These are phyloP conservation scores for Epinephelus lanceolatus DNA, from an alignment of 2,113 vertebrate species.

Conservation along the genomic window DNA sequence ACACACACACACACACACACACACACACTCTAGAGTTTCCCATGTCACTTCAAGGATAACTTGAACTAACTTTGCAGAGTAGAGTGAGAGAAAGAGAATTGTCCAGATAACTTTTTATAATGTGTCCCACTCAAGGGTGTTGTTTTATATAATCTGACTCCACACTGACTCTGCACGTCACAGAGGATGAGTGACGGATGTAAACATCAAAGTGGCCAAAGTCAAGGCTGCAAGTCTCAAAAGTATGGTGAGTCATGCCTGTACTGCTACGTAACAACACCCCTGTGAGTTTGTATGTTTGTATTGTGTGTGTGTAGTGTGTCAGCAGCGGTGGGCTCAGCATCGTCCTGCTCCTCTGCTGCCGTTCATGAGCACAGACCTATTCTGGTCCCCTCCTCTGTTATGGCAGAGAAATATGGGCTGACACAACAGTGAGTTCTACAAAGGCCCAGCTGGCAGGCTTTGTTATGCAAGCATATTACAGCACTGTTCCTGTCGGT, in stretches of 20 bases:
- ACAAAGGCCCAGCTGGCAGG: slow-evolving; percentile 49
- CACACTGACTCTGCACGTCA: slow-evolving; percentile 2
- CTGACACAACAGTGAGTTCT: slow-evolving; percentile 41
- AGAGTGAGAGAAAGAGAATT: neutral
- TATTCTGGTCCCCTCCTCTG: slow-evolving; percentile 29
- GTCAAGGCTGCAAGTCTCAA: slow-evolving; percentile 39
- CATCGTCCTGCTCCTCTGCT: slow-evolving; percentile 15
- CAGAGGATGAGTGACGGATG: slow-evolving; percentile 26
- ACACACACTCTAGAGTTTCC: slow-evolving; percentile 17
- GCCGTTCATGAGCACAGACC: slow-evolving; percentile 19
- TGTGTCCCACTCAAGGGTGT: slow-evolving; percentile 5
- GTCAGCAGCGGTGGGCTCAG: neutral
- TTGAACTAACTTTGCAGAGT: slow-evolving; percentile 13
- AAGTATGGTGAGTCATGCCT: slow-evolving; percentile 42
- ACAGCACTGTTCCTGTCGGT: slow-evolving; percentile 43
- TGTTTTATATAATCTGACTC: slow-evolving; percentile 15
- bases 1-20: slow-evolving; percentile 8
- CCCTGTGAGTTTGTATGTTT: slow-evolving; percentile 1
- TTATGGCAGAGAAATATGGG: slow-evolving; percentile 37
- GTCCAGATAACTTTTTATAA: slow-evolving; percentile 18
- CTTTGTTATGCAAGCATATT: slow-evolving; percentile 53
- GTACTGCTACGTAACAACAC: neutral
- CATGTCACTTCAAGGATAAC: slow-evolving; percentile 40
- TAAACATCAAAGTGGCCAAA: slow-evolving; percentile 47
- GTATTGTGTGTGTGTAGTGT: neutral